Percentiles rank a stretch among this genome's conserved stretches.
Evolutionary conservation across 2,113 vertebrate genomes (phyloP).

Genomic region (Phaethornis superciliosus): DNA sequence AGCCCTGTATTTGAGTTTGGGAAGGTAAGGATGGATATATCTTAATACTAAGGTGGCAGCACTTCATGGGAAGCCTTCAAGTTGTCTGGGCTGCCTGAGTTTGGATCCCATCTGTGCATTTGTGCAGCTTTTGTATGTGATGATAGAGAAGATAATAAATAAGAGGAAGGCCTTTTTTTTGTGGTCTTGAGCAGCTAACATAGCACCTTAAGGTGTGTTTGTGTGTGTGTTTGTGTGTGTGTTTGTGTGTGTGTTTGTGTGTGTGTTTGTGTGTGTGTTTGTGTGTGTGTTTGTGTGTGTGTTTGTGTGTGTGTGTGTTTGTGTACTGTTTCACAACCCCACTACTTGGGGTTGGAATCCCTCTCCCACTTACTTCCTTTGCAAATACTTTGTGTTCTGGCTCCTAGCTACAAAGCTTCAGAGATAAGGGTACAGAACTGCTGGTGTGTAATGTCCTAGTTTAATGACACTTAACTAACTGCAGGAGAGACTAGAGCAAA

Average conservation of each 20-base stretch:
- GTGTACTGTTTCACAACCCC: not conserved
- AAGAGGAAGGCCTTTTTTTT: not conserved
- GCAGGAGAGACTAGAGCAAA: not conserved
- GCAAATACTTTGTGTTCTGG: not conserved
- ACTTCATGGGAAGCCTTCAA: not conserved
- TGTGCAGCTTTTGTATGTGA: not conserved
- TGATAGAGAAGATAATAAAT: not conserved
- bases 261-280: not conserved
- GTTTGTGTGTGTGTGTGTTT: not conserved
- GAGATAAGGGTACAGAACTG: not conserved
- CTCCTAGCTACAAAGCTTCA: not conserved
- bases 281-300: no score
- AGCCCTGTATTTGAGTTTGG: not conserved
- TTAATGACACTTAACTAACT: not conserved
- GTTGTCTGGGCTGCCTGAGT: not conserved
- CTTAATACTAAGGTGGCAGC: not conserved
- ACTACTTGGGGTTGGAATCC: not conserved
- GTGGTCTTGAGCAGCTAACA: not conserved
- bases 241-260: no score
- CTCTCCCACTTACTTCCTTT: not conserved
- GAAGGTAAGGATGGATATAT: not conserved
- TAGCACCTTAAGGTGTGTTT: not conserved
- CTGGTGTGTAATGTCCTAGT: not conserved
- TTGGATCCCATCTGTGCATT: accelerated
- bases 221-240: no score